Evolutionary conservation across 2,797 vertebrate species (phyloP).

Genomic region (Channa striata): DNA sequence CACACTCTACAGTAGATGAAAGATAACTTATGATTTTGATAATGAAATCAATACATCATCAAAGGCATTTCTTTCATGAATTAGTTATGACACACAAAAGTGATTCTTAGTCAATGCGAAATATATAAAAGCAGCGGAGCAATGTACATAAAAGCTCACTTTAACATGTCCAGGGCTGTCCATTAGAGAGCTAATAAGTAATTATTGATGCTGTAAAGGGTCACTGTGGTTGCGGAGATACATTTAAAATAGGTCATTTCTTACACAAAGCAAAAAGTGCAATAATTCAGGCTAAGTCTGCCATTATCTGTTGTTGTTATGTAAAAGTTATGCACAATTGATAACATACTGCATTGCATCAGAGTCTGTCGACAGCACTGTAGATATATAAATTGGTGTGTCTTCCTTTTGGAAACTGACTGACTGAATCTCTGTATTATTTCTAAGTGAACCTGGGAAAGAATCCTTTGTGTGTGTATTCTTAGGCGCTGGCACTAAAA

Average conservation of each 20-base stretch:
- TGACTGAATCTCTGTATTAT: constrained; percentile 38
- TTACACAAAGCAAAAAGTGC: neutral
- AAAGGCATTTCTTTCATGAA: constrained; percentile 78
- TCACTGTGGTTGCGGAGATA: constrained; percentile 18
- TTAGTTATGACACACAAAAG: constrained; percentile 82
- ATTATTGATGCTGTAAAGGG: constrained; percentile 2
- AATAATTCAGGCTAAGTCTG: neutral
- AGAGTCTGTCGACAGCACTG: constrained; percentile 8
- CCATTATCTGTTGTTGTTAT: neutral
- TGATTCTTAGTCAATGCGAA: constrained; percentile 51
- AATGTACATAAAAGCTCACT: constrained; percentile 59
- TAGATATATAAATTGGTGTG: constrained; percentile 1
- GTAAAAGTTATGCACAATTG: constrained; percentile 2
- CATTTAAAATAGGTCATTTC: constrained; percentile 18
- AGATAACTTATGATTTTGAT: constrained; percentile 80
- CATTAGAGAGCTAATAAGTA: constrained; percentile 47
- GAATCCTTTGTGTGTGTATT: constrained; percentile 50
- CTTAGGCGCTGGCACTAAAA: constrained; percentile 48
- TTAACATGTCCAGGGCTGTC: constrained; percentile 41
- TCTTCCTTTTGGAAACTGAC: constrained; percentile 34
- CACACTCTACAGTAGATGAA: constrained; percentile 55
- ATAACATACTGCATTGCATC: constrained; percentile 25
- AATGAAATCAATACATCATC: constrained; percentile 82
- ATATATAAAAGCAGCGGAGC: constrained; percentile 38
- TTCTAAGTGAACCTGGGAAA: constrained; percentile 31